Conservation (phyloP, 2,113 vertebrate genomes). For the Callaeas wilsoni region DNA sequence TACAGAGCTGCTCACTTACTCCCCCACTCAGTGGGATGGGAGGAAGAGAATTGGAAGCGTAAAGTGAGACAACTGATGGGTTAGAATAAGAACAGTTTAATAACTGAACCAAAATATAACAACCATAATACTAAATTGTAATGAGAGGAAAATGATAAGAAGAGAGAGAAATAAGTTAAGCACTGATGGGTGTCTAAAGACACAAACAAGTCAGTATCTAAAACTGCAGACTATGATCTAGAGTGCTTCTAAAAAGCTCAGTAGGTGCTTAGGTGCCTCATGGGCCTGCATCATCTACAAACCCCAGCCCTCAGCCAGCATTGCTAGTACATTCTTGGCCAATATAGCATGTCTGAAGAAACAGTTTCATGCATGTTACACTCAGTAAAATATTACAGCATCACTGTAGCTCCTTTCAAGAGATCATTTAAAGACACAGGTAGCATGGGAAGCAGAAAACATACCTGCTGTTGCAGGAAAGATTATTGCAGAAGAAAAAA, state of each 20-base stretch:
- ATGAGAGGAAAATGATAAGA: not conserved
- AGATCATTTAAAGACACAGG: not conserved
- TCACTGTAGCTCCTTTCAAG: not conserved
- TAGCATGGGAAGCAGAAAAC: not conserved
- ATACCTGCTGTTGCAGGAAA: not conserved
- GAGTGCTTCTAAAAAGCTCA: not conserved
- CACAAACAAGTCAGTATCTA: not conserved
- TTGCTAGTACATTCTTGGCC: not conserved
- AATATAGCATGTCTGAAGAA: not conserved
- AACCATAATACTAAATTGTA: not conserved
- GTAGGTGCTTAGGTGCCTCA: not conserved
- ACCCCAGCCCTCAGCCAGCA: not conserved
- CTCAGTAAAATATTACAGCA: not conserved
- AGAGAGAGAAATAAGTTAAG: not conserved
- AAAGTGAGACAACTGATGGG: not conserved
- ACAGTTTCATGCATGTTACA: not conserved
- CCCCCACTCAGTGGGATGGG: not conserved
- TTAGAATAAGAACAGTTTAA: not conserved
- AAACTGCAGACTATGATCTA: not conserved
- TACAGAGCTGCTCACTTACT: not conserved
- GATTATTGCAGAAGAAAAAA: not conserved
- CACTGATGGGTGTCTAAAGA: not conserved
- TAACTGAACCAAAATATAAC: not conserved
- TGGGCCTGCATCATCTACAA: not conserved
- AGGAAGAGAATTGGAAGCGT: not conserved